These are phyloP conservation scores for Crambe crambe DNA, from an alignment of 37 sponge, comb jelly and placozoan species.

Conservation along the genomic window DNA sequence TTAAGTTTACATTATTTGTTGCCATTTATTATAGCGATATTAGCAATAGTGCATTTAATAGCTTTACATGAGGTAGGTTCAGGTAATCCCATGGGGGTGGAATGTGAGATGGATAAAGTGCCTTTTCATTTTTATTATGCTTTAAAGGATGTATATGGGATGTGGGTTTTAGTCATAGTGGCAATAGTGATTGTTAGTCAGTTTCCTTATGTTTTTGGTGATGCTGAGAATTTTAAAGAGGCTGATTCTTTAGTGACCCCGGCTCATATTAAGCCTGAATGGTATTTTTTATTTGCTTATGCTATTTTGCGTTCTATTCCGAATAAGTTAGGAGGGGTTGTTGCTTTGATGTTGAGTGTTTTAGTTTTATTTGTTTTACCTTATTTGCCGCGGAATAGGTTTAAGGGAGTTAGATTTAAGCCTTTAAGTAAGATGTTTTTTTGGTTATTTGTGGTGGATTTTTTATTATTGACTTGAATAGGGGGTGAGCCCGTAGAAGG, in stretches of 20 bases:
- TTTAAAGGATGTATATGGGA: slow-evolving; percentile 66
- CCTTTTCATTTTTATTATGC: slow-evolving; percentile 70
- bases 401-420: slow-evolving; percentile 57
- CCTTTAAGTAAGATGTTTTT: slow-evolving; percentile 67
- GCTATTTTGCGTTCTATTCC: slow-evolving; percentile 84
- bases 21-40: slow-evolving; percentile 70
- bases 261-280: slow-evolving; percentile 77
- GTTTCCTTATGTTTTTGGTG: slow-evolving; percentile 66
- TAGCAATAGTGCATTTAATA: slow-evolving; percentile 61
- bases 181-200: slow-evolving; percentile 45
- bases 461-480: slow-evolving; percentile 78
- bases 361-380: slow-evolving; percentile 71
- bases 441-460: slow-evolving; percentile 73
- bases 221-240: slow-evolving; percentile 79
- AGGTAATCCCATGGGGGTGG: slow-evolving; percentile 67
- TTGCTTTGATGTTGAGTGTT: slow-evolving; percentile 62
- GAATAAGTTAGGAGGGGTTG: slow-evolving; percentile 80
- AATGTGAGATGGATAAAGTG: slow-evolving; percentile 64
- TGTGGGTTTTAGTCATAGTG: slow-evolving; percentile 36
- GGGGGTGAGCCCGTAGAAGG: slow-evolving; percentile 74
- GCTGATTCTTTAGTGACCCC: slow-evolving; percentile 84
- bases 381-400: slow-evolving; percentile 45
- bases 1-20: slow-evolving; percentile 84
- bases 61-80: slow-evolving; percentile 70
- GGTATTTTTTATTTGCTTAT: slow-evolving; percentile 85